Evolutionary conservation across 2,888 invertebrate species (phyloP), one percentile per base, ranked within the genome.

Genomic region (Trissolcus brochymenae): DNA sequence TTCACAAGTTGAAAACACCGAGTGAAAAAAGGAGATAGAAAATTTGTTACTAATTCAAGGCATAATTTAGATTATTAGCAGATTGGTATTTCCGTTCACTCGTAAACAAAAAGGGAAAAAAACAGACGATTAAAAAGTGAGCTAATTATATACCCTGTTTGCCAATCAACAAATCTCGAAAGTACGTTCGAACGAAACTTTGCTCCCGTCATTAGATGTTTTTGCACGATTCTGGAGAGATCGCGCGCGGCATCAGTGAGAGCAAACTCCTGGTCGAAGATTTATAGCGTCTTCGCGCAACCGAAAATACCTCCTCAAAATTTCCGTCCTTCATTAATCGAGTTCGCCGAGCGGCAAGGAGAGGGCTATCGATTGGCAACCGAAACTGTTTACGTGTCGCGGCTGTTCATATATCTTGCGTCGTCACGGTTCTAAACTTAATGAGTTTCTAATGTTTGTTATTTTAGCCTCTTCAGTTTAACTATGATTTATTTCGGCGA

Each of bases 241-340:
- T 35, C 35, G 35, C 25, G 3, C 25, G 25, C 4, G n/a, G n/a
- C 25, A 25, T 25, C 25, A 35, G 35, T 0, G 9, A 35, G 35
- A 11, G 17, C 49, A 49, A 49, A 49, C 40, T 17, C 35, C 9
- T 35, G 35, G 35, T 9, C 35, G 11, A 55, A 60, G 57, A 71
- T 76, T 66, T 66, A 76, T 76, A 51, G 56, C 29, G 51, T 41
- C 46, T 62, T 62, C 16, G 62, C 74, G 55, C 51, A 41, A 49
- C 51, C 60, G 56, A 60, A 59, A 62, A 68, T 17, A 35, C 25
- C 41, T 40, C 41, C 41, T 53, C 54, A 43, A 60, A 59, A 61
- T 55, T 54, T 35, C 49, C 53, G 35, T 35, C 56, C 43, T 74
- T 76, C 66, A 61, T 75, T 80, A 78, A 76, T 78, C 78, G 75